phyloP scores from a whole-genome alignment of 23 tunicate species.

The Ascidia mentula region DNA sequence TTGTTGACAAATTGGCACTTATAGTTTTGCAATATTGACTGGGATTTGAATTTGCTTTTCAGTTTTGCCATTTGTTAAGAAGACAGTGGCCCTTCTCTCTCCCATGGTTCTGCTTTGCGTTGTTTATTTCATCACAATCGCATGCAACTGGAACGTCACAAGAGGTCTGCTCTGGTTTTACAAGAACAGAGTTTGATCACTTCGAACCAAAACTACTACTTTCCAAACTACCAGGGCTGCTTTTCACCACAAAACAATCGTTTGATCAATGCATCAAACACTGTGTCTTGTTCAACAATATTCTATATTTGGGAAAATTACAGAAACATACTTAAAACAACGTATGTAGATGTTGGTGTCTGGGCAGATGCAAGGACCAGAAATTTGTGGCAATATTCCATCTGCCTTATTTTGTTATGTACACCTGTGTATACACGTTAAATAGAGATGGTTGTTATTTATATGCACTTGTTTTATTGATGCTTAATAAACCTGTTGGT shows the following conservation, averaged over 20 bases:
- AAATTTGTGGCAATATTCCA: no score
- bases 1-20: background rate
- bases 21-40: background rate
- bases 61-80: constrained; percentile 95
- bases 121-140: constrained; percentile 63
- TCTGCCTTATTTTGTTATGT: no score
- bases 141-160: constrained; percentile 72
- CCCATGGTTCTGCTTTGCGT: constrained; percentile 59
- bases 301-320: no score
- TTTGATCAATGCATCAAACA: no score
- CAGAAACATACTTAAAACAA: no score
- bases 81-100: constrained; percentile 73
- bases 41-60: background rate
- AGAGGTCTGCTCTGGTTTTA: constrained; percentile 85
- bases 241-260: no score
- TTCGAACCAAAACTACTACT: no score
- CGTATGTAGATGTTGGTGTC: no score
- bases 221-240: no score
- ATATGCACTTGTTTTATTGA: constrained; percentile 8
- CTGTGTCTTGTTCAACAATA: no score
- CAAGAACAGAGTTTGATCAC: constrained; percentile 78
- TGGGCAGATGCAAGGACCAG: no score
- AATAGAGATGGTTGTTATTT: constrained; percentile 5
- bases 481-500: background rate
- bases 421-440: background rate